Evolutionary conservation across 2,888 invertebrate genomes (phyloP), one percentile per base, ranked within the genome.

Genomic region (Drosophila pseudotalamancana): DNA sequence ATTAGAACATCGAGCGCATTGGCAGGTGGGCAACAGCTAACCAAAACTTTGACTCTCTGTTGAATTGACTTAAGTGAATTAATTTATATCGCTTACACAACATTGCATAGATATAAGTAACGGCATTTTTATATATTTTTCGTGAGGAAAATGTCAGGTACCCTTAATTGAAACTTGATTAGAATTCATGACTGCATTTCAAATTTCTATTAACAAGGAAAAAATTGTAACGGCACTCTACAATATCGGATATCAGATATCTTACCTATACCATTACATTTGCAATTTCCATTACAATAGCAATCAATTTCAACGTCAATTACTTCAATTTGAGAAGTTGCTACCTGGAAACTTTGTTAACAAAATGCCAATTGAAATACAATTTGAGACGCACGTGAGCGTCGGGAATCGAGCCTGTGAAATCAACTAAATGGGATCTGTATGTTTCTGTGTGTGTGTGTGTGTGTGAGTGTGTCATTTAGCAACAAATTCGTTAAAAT

Each of bases 401-500:
- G 25, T 12, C 27, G 19, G 25, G 39, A 49, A 54, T 34, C 46
- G 48, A 23, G 62, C 37, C 51, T 54, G 42, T 4, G n/a, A 57
- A 40, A 37, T 14, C 48, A 19, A 16, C 14, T 35, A 12, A 50
- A 46, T 50, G 39, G 6, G 35, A 37, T 35, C 11, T 8, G 18
- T 29, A 4, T 23, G 6, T 1, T 8, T 29, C 34, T 42, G 6
- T 32, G 4, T 19, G n/a, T 49, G 6, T 49, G 14, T 42, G 23
- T 56, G 40, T 54, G 29, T 57, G 16, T 32, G 43, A 53, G 39
- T 61, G 49, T 62, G 66, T 72, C 72, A 70, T 67, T 70, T 53
- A 56, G 55, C 55, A 75, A 69, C 77, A 77, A 75, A 73, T 73
- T 77, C 75, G 77, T 77, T 79, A 75, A 77, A 77, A 71, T 80